Percentiles rank a stretch among this genome's conserved stretches.
Conservation (phyloP, 2,797 vertebrate genomes). For the Hybognathus amarus region DNA sequence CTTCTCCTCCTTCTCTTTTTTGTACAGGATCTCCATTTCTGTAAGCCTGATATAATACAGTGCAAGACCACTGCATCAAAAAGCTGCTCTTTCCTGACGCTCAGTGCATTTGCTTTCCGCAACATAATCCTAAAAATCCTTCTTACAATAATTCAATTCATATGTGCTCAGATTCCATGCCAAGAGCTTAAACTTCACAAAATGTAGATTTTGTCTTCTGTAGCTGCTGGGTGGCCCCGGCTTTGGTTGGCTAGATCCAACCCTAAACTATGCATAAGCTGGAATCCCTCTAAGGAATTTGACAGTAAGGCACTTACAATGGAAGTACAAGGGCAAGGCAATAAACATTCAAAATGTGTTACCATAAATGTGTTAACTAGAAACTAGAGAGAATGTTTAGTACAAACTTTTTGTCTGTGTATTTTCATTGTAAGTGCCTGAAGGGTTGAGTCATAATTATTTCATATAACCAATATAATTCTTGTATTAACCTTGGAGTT, state of each 20-base stretch:
- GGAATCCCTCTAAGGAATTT: constrained; percentile 6
- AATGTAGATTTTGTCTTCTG: constrained; percentile 35
- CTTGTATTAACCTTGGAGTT: background rate
- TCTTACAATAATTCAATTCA: constrained; percentile 50
- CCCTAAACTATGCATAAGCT: constrained; percentile 2
- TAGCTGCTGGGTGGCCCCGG: background rate
- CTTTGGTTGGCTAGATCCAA: constrained; percentile 21
- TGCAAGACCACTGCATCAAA: constrained; percentile 41
- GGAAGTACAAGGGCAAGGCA: background rate
- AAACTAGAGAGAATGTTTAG: background rate
- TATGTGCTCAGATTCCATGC: constrained; percentile 28
- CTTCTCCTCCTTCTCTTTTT: constrained; percentile 99
- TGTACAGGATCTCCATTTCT: constrained; percentile 99
- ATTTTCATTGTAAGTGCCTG: background rate
- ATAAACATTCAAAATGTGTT: background rate
- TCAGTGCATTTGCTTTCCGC: constrained; percentile 32
- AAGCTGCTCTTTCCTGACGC: constrained; percentile 30
- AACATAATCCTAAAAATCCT: constrained; percentile 38
- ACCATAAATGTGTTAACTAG: background rate
- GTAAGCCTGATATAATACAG: constrained; percentile 82
- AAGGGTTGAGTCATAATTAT: background rate
- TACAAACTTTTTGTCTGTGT: background rate
- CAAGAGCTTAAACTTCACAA: constrained; percentile 15
- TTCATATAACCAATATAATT: background rate
- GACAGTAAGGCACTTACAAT: background rate